Base-by-base conservation (phyloP, 2,797 vertebrate species). In the Cuniculus paca region DNA sequence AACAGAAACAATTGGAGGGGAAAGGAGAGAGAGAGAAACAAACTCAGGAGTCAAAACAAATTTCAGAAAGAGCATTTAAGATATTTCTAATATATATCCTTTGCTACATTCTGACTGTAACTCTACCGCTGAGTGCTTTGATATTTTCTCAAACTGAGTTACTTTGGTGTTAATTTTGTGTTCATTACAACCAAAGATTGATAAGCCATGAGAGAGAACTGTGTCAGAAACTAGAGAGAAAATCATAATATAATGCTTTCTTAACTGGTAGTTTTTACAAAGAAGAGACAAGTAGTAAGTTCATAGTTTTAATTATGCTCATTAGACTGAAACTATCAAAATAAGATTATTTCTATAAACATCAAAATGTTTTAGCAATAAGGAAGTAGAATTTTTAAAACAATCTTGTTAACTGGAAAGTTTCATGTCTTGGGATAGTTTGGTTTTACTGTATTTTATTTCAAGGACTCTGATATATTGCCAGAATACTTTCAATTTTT, bases 301-400 rank as follows among this genome's bases (percentile, higher is more conserved):
- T 17, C 4, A 54, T 3, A 39, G 22, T 80, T 92, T 60, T 72
- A 45, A 68, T 72, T 19, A 61, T 82, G 11, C 3, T 94, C 63
- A 82, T 74, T 22, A 14, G 36, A 50, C 36, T 84, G 22, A 93
- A 93, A 45, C 91, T 75, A 42, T 52, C 70, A 42, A 79, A 31
- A n/a, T 52, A 82, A 50, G 20, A 77, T 94, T 10, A 70, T 90
- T 85, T 90, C 6, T 77, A 75, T 54, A 90, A 70, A 82, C n/a
- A 14, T 88, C 68, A 65, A 80, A 94, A n/a, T 87, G 74, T 58
- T 72, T 88, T 84, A 63, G 56, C 34, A 79, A 26, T 6, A 91
- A 91, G 6, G 60, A 87, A 68, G n/a, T 36, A 92, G 39, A 91
- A 75, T 16, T 65, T 68, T 87, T 77, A 77, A 89, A 24, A 72